Percentiles rank a stretch among this genome's conserved stretches.
Conservation (phyloP, 2,797 vertebrate species). For the Argya squamiceps region DNA sequence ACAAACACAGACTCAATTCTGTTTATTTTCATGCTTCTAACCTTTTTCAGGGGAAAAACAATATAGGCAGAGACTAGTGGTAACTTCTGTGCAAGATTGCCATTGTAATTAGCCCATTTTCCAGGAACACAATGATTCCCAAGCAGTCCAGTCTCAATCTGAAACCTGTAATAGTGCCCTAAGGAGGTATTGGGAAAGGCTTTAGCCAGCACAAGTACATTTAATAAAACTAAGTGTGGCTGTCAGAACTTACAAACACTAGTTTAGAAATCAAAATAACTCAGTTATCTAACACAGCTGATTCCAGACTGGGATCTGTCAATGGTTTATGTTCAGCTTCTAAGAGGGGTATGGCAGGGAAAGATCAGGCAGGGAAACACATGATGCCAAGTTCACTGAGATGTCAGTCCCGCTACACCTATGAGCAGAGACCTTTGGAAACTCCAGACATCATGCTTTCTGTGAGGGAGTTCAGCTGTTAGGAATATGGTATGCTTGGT, state of each 20-base stretch:
- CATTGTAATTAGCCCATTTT: neutral
- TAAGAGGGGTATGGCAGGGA: neutral
- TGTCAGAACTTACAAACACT: neutral
- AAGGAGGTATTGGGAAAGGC: neutral
- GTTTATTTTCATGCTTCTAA: neutral
- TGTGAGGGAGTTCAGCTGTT: neutral
- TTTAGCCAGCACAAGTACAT: neutral
- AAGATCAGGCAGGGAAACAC: neutral
- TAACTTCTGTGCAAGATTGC: neutral
- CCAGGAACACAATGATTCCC: neutral
- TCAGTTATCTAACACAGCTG: neutral
- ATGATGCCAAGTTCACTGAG: rapidly evolving
- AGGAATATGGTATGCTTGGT: neutral
- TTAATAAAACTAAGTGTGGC: conserved; percentile 1
- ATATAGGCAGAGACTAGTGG: neutral
- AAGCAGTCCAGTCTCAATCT: neutral
- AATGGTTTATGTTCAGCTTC: rapidly evolving
- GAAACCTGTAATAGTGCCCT: neutral
- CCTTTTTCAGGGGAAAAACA: neutral
- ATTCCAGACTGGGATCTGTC: neutral
- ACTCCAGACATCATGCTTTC: neutral
- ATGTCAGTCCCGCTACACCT: neutral
- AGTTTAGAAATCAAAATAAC: neutral
- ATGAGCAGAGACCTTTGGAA: neutral
- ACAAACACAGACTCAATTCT: neutral